Evolutionary conservation across 2,797 vertebrate genomes (phyloP), one percentile per base, ranked within the genome.

Genomic region (Setipinna tenuifilis): DNA sequence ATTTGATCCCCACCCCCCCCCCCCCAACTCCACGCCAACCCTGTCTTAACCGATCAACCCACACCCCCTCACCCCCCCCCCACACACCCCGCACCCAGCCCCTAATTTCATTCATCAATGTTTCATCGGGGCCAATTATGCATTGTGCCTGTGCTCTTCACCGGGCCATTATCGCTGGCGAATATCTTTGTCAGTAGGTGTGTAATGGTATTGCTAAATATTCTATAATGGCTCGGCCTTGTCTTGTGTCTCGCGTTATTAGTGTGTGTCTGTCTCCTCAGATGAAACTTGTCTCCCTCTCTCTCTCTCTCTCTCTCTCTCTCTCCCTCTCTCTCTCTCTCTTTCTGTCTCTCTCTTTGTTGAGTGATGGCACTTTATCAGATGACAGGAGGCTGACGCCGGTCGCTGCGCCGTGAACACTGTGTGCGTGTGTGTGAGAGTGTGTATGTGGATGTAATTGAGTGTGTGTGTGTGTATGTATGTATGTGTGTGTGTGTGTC

Each of bases 61-160:
- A n/a, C n/a, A n/a, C 86, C 92, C 46, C 46, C 88, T 88, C 89
- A 89, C 88, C 87, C 90, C 89, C 86, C 89, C 92, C 88, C n/a
- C n/a, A 14, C 50, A n/a, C 92, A 3, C 28, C 88, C 89, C 35
- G 12, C 71, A 88, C 88, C 89, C 90, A 90, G 88, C 90, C 91
- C 88, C 93, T 92, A 92, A 95, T 95, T 95, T 96, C 90, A 93
- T 93, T 95, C 95, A 96, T 96, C 93, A 96, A 96, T 95, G 92
- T 95, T 96, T 95, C 92, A 96, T 90, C 90, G 90, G 92, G 90
- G 90, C 93, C 95, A 95, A 95, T 96, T 95, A 95, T 93, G 92
- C 93, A 91, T 93, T 94, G 93, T 95, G 92, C 91, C 86, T 46
- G 89, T 90, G 91, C 90, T 92, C 94, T 91, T 94, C 92, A 90